Percentiles rank a stretch among this genome's conserved stretches.
Evolutionary conservation across 2,797 vertebrate species (phyloP).

Genomic region (Crax fasciolata): DNA sequence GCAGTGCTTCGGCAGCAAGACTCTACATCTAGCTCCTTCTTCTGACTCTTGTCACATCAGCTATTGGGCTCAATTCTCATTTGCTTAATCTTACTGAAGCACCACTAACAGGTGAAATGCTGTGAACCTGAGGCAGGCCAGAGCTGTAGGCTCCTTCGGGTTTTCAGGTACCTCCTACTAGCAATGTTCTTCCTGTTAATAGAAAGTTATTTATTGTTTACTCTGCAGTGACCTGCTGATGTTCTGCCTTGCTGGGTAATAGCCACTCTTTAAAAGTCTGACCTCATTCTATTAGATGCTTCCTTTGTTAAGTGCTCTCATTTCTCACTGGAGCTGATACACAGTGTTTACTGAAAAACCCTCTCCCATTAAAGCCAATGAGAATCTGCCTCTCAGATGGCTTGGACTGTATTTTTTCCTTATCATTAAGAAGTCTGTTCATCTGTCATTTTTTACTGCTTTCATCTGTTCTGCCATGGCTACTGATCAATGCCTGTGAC

Average conservation of each 20-base stretch:
- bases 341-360: background rate
- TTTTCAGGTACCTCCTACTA: background rate
- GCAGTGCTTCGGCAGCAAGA: background rate
- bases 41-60: background rate
- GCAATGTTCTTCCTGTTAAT: background rate
- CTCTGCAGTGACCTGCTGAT: background rate
- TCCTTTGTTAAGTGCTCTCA: background rate
- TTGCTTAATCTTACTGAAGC: background rate
- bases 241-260: background rate
- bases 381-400: constrained; percentile 28
- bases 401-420: background rate
- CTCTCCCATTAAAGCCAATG: background rate
- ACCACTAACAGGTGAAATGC: background rate
- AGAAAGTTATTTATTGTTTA: background rate
- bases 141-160: background rate
- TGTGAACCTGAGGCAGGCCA: background rate
- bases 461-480: constrained; percentile 28
- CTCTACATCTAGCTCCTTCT: background rate
- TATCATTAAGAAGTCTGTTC: constrained; percentile 20
- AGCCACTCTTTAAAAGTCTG: constrained; percentile 40
- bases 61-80: background rate
- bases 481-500: constrained; percentile 7
- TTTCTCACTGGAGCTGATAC: background rate
- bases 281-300: constrained; percentile 43
- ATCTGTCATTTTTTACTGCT: constrained; percentile 3